A percentile compares a stretch with the other conserved stretches of the same genome.
phyloP scores from a whole-genome alignment of 2,797 vertebrate genomes.

The Pelodytes ibericus region DNA sequence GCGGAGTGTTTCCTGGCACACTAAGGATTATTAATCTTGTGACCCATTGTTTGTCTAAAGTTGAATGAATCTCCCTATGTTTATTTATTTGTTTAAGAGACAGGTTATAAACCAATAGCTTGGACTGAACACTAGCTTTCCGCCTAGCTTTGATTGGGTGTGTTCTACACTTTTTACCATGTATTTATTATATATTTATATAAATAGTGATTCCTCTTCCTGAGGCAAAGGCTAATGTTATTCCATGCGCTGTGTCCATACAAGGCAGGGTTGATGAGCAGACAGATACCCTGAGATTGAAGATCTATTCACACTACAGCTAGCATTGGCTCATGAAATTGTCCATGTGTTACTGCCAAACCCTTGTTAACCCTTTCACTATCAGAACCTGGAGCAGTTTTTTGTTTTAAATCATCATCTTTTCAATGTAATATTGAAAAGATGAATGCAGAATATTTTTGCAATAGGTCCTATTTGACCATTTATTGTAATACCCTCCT shows the following conservation, averaged over 20 bases:
- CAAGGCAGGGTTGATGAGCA: slow-evolving; percentile 21
- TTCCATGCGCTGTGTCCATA: slow-evolving; percentile 15
- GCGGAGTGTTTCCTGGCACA: too few relatives aligned
- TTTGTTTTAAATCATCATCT: too few relatives aligned
- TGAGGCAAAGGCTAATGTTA: slow-evolving; percentile 9
- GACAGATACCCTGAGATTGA: not conserved
- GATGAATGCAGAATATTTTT: too few relatives aligned
- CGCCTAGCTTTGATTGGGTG: slow-evolving; percentile 22
- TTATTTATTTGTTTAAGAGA: not conserved
- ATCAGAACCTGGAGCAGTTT: too few relatives aligned
- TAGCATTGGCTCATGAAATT: not conserved
- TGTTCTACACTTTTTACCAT: slow-evolving; percentile 7
- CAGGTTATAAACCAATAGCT: too few relatives aligned
- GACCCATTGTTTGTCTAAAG: too few relatives aligned
- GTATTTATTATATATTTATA: not conserved
- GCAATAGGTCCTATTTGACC: too few relatives aligned
- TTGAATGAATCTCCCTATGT: too few relatives aligned
- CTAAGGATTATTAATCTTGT: too few relatives aligned
- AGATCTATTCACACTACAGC: not conserved
- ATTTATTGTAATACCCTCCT: too few relatives aligned
- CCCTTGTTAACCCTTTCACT: not conserved
- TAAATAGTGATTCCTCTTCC: slow-evolving; percentile 23
- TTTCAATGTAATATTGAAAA: too few relatives aligned
- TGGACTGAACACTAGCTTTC: not conserved
- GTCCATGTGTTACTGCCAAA: not conserved